phyloP scores from a whole-genome alignment of 2,113 vertebrate species.

The Silurus meridionalis region DNA sequence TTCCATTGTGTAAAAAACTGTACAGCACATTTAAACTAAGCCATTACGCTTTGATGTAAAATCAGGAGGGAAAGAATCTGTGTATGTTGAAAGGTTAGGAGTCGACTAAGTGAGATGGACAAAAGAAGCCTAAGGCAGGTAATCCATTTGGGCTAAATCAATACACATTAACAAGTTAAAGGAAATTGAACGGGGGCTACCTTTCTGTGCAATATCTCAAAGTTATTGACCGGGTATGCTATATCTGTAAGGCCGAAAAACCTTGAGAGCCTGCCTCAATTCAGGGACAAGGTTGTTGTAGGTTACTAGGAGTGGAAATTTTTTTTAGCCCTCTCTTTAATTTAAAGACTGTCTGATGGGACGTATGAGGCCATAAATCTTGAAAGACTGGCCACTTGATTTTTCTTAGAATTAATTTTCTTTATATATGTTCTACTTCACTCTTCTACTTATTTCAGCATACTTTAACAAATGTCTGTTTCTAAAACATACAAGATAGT shows the following conservation, averaged over 20 bases:
- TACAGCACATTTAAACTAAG: not conserved
- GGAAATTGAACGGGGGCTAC: constrained; percentile 65
- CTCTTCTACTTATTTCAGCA: too few relatives aligned
- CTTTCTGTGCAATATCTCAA: constrained; percentile 70
- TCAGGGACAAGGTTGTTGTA: constrained; percentile 65
- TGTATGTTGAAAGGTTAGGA: constrained; percentile 15
- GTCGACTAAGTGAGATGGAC: constrained; percentile 25
- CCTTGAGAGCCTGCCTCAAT: constrained; percentile 67
- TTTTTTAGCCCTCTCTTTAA: constrained; percentile 72
- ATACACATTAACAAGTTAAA: constrained; percentile 83
- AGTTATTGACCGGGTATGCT: constrained; percentile 69
- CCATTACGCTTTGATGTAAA: constrained; percentile 26
- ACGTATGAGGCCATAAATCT: constrained; percentile 55
- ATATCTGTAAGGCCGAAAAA: constrained; percentile 64
- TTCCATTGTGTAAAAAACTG: not conserved
- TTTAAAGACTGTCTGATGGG: constrained; percentile 71
- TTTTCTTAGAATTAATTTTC: not conserved
- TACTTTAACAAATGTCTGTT: too few relatives aligned
- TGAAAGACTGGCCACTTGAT: constrained; percentile 50
- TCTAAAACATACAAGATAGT: too few relatives aligned
- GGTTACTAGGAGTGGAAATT: constrained; percentile 53
- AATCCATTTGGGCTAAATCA: constrained; percentile 70
- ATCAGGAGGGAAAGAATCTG: constrained; percentile 15
- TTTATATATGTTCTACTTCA: too few relatives aligned
- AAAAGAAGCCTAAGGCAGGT: constrained; percentile 40